Percentiles rank a stretch among this genome's conserved stretches.
phyloP scores from a whole-genome alignment of 2,888 invertebrate species.

The Pandemis heparana region DNA sequence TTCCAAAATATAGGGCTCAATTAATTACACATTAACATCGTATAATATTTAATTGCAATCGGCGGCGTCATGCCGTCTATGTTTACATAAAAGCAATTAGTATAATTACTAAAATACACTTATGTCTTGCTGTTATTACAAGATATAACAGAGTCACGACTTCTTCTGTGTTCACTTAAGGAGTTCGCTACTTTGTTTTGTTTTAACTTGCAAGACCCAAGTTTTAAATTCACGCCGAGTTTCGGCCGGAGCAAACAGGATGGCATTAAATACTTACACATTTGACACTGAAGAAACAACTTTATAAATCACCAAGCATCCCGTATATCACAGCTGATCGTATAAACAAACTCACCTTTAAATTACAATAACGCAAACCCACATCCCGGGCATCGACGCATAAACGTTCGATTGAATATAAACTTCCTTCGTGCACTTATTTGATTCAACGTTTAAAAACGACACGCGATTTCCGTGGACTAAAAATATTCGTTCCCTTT shows the following conservation, averaged over 20 bases:
- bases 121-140: slow-evolving; percentile 28
- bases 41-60: slow-evolving; percentile 23
- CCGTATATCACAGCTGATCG: slow-evolving; percentile 68
- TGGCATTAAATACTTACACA: neutral
- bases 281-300: neutral
- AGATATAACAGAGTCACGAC: slow-evolving; percentile 22
- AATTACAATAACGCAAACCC: slow-evolving; percentile 62
- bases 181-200: neutral
- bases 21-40: slow-evolving; percentile 18
- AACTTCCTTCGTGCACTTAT: slow-evolving; percentile 60
- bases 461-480: slow-evolving; percentile 71
- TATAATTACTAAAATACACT: slow-evolving; percentile 27
- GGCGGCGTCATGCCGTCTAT: slow-evolving; percentile 24
- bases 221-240: neutral
- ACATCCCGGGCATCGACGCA: slow-evolving; percentile 60
- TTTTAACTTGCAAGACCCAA: neutral
- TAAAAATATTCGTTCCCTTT: slow-evolving; percentile 70
- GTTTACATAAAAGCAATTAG: slow-evolving; percentile 37
- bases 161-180: neutral
- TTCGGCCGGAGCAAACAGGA: neutral
- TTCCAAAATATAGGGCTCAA: neutral
- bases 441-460: slow-evolving; percentile 51
- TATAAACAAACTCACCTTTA: slow-evolving; percentile 73
- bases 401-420: slow-evolving; percentile 57
- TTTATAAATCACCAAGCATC: slow-evolving; percentile 13